phyloP scores from a whole-genome alignment of 2,113 vertebrate genomes.

The Columbina picui region DNA sequence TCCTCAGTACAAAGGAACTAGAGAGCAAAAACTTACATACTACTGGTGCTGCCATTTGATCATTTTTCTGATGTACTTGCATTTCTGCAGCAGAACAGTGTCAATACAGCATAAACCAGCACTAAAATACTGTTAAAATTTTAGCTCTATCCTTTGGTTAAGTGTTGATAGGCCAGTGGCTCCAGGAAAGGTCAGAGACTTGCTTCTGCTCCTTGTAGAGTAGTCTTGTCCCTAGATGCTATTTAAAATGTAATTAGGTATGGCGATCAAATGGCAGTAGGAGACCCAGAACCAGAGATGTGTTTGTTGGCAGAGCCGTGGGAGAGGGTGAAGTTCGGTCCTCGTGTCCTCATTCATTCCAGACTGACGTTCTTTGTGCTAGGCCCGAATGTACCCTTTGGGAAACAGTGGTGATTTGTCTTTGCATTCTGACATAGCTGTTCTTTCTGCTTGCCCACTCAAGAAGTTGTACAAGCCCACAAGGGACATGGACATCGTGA shows the following conservation, averaged over 20 bases:
- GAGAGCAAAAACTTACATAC: not conserved
- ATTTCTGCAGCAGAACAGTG: not conserved
- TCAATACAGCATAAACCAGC: not conserved
- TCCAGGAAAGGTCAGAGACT: not conserved
- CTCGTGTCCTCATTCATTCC: not conserved
- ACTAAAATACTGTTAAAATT: not conserved
- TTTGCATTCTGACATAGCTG: not conserved
- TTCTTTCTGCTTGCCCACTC: slow-evolving; percentile 23
- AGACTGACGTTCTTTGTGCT: not conserved
- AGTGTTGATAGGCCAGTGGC: not conserved
- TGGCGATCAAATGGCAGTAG: not conserved
- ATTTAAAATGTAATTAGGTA: not conserved
- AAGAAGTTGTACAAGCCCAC: slow-evolving; percentile 46
- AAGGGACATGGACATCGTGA: slow-evolving; percentile 36
- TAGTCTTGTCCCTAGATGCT: not conserved
- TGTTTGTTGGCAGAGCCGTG: not conserved
- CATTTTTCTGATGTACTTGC: not conserved
- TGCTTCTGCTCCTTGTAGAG: not conserved
- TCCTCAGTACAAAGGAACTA: not conserved
- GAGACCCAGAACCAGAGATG: not conserved
- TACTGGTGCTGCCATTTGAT: not conserved
- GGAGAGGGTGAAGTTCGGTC: not conserved
- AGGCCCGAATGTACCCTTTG: not conserved
- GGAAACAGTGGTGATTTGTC: not conserved
- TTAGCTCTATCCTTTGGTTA: not conserved